Percentiles rank a stretch among this genome's conserved stretches.
phyloP scores from a whole-genome alignment of 2,797 vertebrate species.

The Pseudochaenichthys georgianus region DNA sequence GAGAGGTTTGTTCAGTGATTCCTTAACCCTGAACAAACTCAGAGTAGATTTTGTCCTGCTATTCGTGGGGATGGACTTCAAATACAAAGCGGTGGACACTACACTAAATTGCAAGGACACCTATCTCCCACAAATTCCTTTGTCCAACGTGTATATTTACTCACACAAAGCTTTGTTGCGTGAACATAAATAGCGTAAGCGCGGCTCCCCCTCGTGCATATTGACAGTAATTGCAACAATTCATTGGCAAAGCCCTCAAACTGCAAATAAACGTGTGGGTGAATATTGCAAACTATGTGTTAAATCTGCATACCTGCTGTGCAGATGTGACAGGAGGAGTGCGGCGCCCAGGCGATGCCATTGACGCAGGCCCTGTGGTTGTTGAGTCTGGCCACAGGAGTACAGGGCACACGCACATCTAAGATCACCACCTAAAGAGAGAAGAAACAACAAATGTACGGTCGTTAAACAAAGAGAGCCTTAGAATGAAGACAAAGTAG shows the following conservation, averaged over 20 bases:
- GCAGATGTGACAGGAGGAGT: slow-evolving; percentile 97
- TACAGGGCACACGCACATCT: slow-evolving; percentile 94
- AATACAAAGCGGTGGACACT: neutral
- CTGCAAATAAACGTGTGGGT: neutral
- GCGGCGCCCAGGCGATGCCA: slow-evolving; percentile 95
- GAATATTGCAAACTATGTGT: neutral
- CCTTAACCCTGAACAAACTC: neutral
- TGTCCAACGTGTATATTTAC: neutral
- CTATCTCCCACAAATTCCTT: neutral
- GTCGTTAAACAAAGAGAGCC: neutral
- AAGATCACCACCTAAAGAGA: slow-evolving; percentile 91
- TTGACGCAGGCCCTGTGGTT: slow-evolving; percentile 95
- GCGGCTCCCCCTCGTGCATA: slow-evolving; percentile 22
- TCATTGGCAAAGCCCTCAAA: neutral
- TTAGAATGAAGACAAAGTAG: neutral
- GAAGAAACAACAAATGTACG: neutral
- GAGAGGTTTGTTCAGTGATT: neutral
- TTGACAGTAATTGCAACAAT: slow-evolving; percentile 6
- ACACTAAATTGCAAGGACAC: neutral
- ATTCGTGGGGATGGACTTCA: neutral
- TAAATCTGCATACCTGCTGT: slow-evolving; percentile 87
- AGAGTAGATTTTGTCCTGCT: neutral
- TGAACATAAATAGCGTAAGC: neutral
- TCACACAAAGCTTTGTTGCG: neutral
- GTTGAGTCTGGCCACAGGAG: slow-evolving; percentile 93